Conservation (phyloP, 2,113 vertebrate genomes). For the Chaetodon auriga region DNA sequence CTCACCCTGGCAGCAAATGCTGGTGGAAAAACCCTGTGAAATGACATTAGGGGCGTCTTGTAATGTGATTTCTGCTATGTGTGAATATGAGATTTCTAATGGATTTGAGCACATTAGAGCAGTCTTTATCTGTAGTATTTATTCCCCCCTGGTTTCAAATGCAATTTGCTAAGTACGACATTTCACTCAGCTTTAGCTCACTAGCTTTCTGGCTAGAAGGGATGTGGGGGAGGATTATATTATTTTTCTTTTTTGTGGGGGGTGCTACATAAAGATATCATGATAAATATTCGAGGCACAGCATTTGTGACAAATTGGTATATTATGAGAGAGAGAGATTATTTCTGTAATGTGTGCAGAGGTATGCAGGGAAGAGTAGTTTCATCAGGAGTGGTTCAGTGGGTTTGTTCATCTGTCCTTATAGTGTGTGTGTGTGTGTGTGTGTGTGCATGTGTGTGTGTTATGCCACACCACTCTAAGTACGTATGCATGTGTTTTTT, state of each 20-base stretch:
- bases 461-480: neutral
- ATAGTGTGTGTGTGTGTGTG: neutral
- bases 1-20: constrained; percentile 71
- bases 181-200: constrained; percentile 73
- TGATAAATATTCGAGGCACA: constrained; percentile 58
- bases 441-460: neutral
- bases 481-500: neutral
- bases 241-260: constrained; percentile 51
- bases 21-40: constrained; percentile 79
- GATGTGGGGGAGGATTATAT: constrained; percentile 64
- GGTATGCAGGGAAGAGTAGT: constrained; percentile 38
- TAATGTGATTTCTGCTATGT: constrained; percentile 86
- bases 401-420: neutral
- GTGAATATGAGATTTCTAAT: constrained; percentile 89
- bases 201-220: constrained; percentile 65
- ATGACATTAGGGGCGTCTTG: constrained; percentile 84
- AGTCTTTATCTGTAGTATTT: constrained; percentile 87
- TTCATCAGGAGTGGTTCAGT: constrained; percentile 1
- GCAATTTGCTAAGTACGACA: constrained; percentile 84
- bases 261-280: constrained; percentile 53
- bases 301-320: constrained; percentile 68
- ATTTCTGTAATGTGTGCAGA: constrained; percentile 42
- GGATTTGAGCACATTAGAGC: constrained; percentile 86
- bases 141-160: constrained; percentile 85
- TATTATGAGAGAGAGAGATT: constrained; percentile 58